These are phyloP conservation scores for Chaitophorus viminalis DNA, from an alignment of 2,888 invertebrate species.

Conservation along the genomic window DNA sequence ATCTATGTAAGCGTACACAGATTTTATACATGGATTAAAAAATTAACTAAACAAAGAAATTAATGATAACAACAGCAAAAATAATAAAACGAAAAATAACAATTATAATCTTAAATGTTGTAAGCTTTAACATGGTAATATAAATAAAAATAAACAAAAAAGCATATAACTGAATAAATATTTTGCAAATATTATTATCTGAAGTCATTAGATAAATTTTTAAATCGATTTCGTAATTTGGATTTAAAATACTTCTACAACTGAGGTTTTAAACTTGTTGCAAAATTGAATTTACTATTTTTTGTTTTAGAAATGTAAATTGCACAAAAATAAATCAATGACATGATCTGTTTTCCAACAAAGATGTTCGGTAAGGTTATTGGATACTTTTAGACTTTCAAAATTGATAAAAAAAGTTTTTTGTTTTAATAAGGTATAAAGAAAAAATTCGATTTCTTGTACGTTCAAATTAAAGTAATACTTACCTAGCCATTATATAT, in stretches of 20 bases:
- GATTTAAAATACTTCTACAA: background rate
- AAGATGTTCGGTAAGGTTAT: background rate
- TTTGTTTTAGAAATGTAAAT: background rate
- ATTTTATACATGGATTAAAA: background rate
- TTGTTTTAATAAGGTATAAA: background rate
- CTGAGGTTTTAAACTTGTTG: background rate
- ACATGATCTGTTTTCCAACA: background rate
- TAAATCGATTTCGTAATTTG: background rate
- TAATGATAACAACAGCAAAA: background rate
- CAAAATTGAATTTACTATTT: background rate
- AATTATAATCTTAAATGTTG: background rate
- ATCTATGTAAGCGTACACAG: background rate
- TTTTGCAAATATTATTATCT: background rate
- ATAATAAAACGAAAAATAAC: background rate
- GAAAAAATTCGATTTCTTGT: background rate
- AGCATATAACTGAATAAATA: background rate
- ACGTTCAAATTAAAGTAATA: background rate
- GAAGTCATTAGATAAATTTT: background rate
- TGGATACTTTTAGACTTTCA: background rate
- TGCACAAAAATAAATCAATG: background rate
- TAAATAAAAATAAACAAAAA: too few species aligned
- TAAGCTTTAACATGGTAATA: background rate
- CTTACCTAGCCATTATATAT: background rate
- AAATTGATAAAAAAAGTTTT: background rate
- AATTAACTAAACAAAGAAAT: background rate